A percentile compares a stretch with the other conserved stretches of the same genome.
These are phyloP conservation scores for Hirundichthys speculiger DNA, from an alignment of 2,113 vertebrate species.

Conservation along the genomic window DNA sequence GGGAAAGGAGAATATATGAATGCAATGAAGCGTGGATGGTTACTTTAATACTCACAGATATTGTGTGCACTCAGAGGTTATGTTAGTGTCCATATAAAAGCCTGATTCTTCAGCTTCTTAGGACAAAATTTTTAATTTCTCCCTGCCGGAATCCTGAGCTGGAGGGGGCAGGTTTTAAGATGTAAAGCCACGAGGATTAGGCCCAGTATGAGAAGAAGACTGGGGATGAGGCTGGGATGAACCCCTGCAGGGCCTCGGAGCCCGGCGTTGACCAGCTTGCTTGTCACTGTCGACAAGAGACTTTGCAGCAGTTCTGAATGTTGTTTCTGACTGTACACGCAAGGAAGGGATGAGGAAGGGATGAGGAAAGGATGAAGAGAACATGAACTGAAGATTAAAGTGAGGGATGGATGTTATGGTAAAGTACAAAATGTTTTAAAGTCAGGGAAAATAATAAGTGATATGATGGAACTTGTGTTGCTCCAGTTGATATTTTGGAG, in stretches of 20 bases:
- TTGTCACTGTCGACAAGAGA: conserved; percentile 35
- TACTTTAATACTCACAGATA: conserved; percentile 3
- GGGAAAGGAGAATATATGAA: not conserved
- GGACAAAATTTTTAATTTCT: conserved; percentile 67
- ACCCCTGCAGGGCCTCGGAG: conserved; percentile 27
- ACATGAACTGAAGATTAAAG: conserved; percentile 62
- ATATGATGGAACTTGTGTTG: not conserved
- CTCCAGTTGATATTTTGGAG: not conserved
- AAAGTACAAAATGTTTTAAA: conserved; percentile 7
- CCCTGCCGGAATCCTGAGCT: conserved; percentile 48
- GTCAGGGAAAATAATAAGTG: not conserved
- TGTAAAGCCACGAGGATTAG: conserved; percentile 73
- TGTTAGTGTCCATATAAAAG: conserved; percentile 49
- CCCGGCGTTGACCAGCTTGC: conserved; percentile 25
- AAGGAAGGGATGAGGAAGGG: conserved; percentile 59
- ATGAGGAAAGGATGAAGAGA: conserved; percentile 55
- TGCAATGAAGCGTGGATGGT: not conserved
- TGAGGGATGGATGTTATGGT: conserved; percentile 31
- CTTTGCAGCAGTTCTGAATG: conserved; percentile 44
- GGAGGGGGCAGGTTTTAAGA: conserved; percentile 55
- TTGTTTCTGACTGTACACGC: conserved; percentile 57
- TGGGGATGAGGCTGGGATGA: conserved; percentile 57
- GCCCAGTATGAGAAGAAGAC: conserved; percentile 53
- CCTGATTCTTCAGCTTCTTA: conserved; percentile 51
- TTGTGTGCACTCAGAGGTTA: conserved; percentile 47